Evolutionary conservation across 2,888 invertebrate species (phyloP).

Genomic region (Scaptomyza polygonia): DNA sequence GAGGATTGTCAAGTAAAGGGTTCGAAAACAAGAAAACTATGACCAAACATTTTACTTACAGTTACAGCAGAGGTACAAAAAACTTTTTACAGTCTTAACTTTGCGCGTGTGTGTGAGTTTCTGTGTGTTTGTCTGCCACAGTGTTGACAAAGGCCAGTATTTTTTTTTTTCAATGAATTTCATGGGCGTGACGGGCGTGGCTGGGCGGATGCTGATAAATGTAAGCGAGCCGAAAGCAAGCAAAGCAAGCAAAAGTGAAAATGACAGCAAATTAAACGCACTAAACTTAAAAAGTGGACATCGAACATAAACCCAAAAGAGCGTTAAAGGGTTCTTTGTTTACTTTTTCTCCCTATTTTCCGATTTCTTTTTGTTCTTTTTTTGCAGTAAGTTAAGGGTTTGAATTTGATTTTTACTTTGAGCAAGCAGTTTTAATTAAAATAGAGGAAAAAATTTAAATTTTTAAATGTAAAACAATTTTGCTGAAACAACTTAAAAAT

Average conservation of each 20-base stretch:
- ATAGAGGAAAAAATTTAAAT: neutral
- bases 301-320: slow-evolving; percentile 16
- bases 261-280: slow-evolving; percentile 73
- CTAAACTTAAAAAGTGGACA: slow-evolving; percentile 63
- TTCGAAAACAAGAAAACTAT: slow-evolving; percentile 57
- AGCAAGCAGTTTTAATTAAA: slow-evolving; percentile 69
- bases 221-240: slow-evolving; percentile 26
- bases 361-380: neutral
- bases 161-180: neutral
- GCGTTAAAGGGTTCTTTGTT: slow-evolving; percentile 11
- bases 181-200: slow-evolving; percentile 21
- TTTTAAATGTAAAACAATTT: slow-evolving; percentile 22
- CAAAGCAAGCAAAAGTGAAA: slow-evolving; percentile 61
- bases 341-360: neutral
- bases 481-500: neutral
- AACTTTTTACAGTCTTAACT: slow-evolving; percentile 55
- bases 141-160: slow-evolving; percentile 71
- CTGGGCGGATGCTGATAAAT: slow-evolving; percentile 59
- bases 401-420: slow-evolving; percentile 43
- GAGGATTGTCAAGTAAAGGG: slow-evolving; percentile 15
- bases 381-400: slow-evolving; percentile 17
- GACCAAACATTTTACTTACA: slow-evolving; percentile 69
- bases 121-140: slow-evolving; percentile 34
- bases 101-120: slow-evolving; percentile 17
- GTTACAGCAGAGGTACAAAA: slow-evolving; percentile 47